Percentiles rank a stretch among this genome's conserved stretches.
Evolutionary conservation across 2,113 vertebrate species (phyloP).

Genomic region (Phalacrocorax aristotelis): DNA sequence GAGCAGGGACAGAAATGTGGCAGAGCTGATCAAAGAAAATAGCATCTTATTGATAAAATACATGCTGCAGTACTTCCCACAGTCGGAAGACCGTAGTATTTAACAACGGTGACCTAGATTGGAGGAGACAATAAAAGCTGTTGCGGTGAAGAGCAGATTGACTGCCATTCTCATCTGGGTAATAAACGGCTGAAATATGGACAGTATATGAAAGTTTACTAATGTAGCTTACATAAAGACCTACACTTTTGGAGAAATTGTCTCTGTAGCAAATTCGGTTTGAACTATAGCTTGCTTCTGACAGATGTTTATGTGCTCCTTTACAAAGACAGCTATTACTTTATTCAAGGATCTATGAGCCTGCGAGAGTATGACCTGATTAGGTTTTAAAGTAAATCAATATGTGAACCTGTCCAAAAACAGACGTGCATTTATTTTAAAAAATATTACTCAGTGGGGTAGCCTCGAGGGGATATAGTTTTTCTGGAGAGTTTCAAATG

Average conservation of each 20-base stretch:
- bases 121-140: constrained; percentile 76
- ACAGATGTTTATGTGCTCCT: background rate
- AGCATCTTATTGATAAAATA: constrained; percentile 44
- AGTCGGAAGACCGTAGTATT: constrained; percentile 55
- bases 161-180: constrained; percentile 75
- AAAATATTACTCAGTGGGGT: constrained; percentile 24
- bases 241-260: background rate
- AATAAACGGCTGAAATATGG: constrained; percentile 66
- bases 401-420: constrained; percentile 53
- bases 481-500: constrained; percentile 28
- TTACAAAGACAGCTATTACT: constrained; percentile 10
- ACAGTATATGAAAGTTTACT: constrained; percentile 59
- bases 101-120: constrained; percentile 80
- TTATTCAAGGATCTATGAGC: constrained; percentile 57
- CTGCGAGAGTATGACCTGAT: background rate
- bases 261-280: constrained; percentile 13
- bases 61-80: constrained; percentile 19
- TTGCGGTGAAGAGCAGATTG: constrained; percentile 75
- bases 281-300: background rate
- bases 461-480: constrained; percentile 21
- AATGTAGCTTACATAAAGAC: constrained; percentile 44
- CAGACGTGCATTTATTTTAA: constrained; percentile 36
- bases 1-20: constrained; percentile 27
- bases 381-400: constrained; percentile 63
- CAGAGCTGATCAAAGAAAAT: constrained; percentile 22